Evolutionary conservation across 2,113 vertebrate species (phyloP), one percentile per base, ranked within the genome.

Genomic region (Lichenostomus cassidix): DNA sequence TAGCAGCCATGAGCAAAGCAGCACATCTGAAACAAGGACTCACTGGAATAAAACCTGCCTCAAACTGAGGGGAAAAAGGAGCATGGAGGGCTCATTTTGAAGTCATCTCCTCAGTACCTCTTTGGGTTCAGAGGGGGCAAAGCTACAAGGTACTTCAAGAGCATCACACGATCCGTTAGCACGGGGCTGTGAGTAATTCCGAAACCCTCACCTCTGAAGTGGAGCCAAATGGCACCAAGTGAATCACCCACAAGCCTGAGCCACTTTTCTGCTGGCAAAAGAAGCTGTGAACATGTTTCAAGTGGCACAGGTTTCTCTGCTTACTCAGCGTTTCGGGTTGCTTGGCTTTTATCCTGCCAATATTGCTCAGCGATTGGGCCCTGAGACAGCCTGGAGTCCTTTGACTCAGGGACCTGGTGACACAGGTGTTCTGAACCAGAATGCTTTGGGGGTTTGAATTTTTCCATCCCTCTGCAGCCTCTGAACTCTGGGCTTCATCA

Each of bases 131-230:
- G 35, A 89, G 75, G 21, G 75, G 52, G 21, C 78, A 92, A 76
- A 73, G 21, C 73, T 75, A 3, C 15, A 22, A 58, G 73, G 11
- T 1, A 37, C 71, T 64, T 47, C 55, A 74, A 3, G 2, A 64
- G 44, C 11, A 2, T 46, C 69, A 41, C 0, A 3, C 1, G 2
- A 46, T 50, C 29, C 10, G 15, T 88, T 93, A 87, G 62, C 63
- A 2, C 6, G 31, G 56, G 47, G 13, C 70, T 17, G 29, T 91
- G 94, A 96, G 92, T 87, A 60, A 96, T 94, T 87, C 78, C 0
- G 67, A 96, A 96, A 96, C 92, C 73, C 65, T 89, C 91, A 71
- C 33, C 77, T 18, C 91, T 87, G 73, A 81, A 81, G 31, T 15
- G 50, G 31, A 83, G 78, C 62, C 89, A 73, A 47, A 41, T 17